Base-by-base conservation (phyloP, 2,888 invertebrate genomes). In the Rhopalosiphum nymphaeae region DNA sequence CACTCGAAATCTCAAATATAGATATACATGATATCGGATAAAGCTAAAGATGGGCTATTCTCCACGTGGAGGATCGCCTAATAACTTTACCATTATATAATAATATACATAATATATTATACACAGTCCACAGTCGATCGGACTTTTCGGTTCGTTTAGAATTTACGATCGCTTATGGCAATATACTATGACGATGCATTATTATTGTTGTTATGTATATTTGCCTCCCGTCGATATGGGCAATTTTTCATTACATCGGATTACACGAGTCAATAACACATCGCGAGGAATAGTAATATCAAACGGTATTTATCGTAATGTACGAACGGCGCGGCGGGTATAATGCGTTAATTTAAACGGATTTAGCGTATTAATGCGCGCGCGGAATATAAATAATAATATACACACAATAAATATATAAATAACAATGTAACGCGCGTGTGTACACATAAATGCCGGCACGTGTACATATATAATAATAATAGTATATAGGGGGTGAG, bases 281-380 rank as follows among this genome's bases (percentile, higher is more conserved):
- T 67, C 21, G 84, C 49, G 46, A 49, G n/a, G 26, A 53, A 16
- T 25, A 61, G 21, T 49, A 89, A 92, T 89, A 92, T 49, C 67
- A 93, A 93, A 89, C 89, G 67, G 49, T 44, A 88, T 89, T 93
- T 89, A 93, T 89, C 42, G 42, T 85, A 88, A 86, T 56, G 53
- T 42, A 85, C 29, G 49, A 42, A 36, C 42, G 42, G 42, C 67
- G 53, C 78, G 78, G 78, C 36, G 78, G 78, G 78, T 78, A 78
- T 78, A 78, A 36, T 78, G 93, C 89, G 93, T 93, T 93, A 93
- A 93, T 93, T 93, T 93, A 93, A 93, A 93, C 93, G 88, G 93
- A 93, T 93, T 93, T 93, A 89, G 89, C 93, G 89, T 56, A 93
- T 93, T 89, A 89, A 89, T 44, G 44, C 90, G 56, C 57, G 57